These are phyloP conservation scores for Zaprionus nigranus DNA, from an alignment of 1,140 invertebrate genomes.

Conservation along the genomic window DNA sequence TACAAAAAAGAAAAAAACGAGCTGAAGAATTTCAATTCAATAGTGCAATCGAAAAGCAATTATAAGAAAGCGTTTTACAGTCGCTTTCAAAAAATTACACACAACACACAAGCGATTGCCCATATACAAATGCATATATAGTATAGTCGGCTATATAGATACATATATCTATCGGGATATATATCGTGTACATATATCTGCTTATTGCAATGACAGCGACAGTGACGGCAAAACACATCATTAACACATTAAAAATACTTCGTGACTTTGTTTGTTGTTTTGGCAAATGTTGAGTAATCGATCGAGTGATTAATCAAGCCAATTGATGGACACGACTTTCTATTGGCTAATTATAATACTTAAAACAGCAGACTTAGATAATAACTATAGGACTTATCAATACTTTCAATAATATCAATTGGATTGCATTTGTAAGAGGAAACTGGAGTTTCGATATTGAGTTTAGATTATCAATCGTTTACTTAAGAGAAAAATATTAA, in stretches of 20 bases:
- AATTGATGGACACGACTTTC: not conserved
- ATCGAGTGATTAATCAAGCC: constrained; percentile 6
- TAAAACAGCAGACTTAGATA: not conserved
- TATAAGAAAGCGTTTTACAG: constrained; percentile 82
- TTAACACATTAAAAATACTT: constrained; percentile 10
- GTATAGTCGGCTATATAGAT: not conserved
- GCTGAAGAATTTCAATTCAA: constrained; percentile 77
- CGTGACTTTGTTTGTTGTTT: constrained; percentile 9
- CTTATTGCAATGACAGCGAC: constrained; percentile 5
- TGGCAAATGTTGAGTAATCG: constrained; percentile 7
- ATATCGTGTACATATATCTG: not conserved
- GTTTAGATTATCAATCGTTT: too few relatives aligned
- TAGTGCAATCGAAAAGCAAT: constrained; percentile 80
- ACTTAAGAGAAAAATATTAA: too few relatives aligned
- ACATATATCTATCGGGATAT: constrained; percentile 1
- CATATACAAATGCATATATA: constrained; percentile 11
- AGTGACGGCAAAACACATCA: not conserved
- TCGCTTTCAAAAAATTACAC: constrained; percentile 63
- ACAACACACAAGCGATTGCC: constrained; percentile 16
- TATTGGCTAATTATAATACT: not conserved
- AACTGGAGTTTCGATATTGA: too few relatives aligned
- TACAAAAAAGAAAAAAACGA: constrained; percentile 56
- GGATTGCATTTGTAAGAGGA: too few relatives aligned
- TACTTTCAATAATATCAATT: not conserved
- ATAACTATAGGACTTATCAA: not conserved